A percentile compares a stretch with the other conserved stretches of the same genome.
These are phyloP conservation scores for Trematomus loennbergii DNA, from an alignment of 2,113 vertebrate species.

Conservation along the genomic window DNA sequence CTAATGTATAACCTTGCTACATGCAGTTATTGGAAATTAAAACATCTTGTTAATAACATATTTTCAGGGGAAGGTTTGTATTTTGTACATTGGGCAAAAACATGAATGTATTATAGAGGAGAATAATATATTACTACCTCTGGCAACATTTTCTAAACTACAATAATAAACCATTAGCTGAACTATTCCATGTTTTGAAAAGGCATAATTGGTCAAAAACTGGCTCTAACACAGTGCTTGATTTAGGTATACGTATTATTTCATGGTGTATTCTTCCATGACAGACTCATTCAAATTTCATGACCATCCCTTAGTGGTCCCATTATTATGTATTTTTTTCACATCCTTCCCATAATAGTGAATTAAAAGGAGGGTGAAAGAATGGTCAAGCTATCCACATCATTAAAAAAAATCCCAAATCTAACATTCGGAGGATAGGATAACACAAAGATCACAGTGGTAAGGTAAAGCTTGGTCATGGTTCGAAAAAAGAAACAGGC, in stretches of 20 bases:
- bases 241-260: conserved; percentile 60
- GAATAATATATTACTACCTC: not conserved
- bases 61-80: not conserved
- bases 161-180: conserved; percentile 15
- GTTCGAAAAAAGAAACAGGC: conserved; percentile 35
- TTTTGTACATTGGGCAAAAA: not conserved
- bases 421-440: conserved; percentile 46
- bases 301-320: conserved; percentile 74
- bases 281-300: conserved; percentile 79
- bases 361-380: conserved; percentile 74
- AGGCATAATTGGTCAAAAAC: conserved; percentile 37
- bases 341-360: conserved; percentile 74
- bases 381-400: conserved; percentile 74
- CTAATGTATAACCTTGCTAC: not conserved
- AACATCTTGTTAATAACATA: not conserved
- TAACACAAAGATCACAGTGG: conserved; percentile 77
- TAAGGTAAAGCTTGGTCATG: conserved; percentile 69
- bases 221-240: conserved; percentile 35
- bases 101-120: not conserved
- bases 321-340: conserved; percentile 81
- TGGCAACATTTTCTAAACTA: conserved; percentile 10
- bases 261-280: conserved; percentile 60
- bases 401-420: conserved; percentile 75
- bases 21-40: not conserved
- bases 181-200: conserved; percentile 32